Percentiles rank a stretch among this genome's conserved stretches.
phyloP scores from a whole-genome alignment of 2,797 vertebrate species.

The Micropoecilia bifurca region DNA sequence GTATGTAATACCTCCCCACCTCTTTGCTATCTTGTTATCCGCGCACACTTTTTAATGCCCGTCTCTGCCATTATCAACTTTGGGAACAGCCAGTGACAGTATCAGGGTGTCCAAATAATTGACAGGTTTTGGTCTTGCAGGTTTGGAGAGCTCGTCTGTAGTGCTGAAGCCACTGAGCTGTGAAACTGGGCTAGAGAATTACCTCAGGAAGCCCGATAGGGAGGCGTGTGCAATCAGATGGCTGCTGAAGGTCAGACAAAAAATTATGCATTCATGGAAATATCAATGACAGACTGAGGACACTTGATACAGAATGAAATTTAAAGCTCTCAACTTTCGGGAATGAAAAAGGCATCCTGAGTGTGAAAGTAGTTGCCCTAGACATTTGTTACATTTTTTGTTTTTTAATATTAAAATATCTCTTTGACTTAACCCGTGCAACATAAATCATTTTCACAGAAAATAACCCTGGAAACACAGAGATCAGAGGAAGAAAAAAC shows the following conservation, averaged over 20 bases:
- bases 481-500: not conserved
- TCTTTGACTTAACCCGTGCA: not conserved
- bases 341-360: constrained; percentile 29
- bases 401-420: constrained; percentile 7
- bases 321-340: constrained; percentile 31
- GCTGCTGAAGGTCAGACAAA: constrained; percentile 69
- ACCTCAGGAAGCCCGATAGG: constrained; percentile 64
- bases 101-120: constrained; percentile 53
- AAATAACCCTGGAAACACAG: not conserved
- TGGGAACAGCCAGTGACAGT: constrained; percentile 55
- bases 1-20: constrained; percentile 42
- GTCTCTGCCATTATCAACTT: constrained; percentile 47
- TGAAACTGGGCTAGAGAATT: constrained; percentile 72
- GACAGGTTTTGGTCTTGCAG: constrained; percentile 65
- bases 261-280: constrained; percentile 56
- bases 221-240: constrained; percentile 51
- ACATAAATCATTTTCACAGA: not conserved
- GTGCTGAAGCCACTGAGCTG: constrained; percentile 56
- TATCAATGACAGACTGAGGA: constrained; percentile 51
- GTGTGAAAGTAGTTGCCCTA: constrained; percentile 40
- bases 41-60: constrained; percentile 49
- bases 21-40: constrained; percentile 42
- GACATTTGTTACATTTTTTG: constrained; percentile 3
- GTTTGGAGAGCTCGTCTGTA: constrained; percentile 57
- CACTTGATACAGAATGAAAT: constrained; percentile 27